Evolutionary conservation across 2,797 vertebrate genomes (phyloP).

Genomic region (Coluber constrictor): DNA sequence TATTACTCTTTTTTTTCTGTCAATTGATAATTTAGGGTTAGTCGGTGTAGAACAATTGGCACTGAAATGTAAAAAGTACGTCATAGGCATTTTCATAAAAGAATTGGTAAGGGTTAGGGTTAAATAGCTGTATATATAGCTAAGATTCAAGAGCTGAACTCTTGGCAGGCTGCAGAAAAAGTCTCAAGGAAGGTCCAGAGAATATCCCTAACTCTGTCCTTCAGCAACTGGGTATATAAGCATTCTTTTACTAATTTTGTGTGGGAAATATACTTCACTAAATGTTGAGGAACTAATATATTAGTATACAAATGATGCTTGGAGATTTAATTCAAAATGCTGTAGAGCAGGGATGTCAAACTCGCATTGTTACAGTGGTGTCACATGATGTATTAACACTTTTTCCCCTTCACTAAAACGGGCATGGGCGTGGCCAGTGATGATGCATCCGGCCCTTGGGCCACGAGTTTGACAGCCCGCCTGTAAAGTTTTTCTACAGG

Average conservation of each 20-base stretch:
- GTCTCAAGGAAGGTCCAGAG: neutral
- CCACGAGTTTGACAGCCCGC: too few relatives aligned
- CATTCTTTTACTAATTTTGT: neutral
- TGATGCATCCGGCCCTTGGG: too few relatives aligned
- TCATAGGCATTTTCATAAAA: neutral
- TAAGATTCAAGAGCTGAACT: neutral
- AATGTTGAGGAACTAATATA: neutral
- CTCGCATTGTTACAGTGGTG: too few relatives aligned
- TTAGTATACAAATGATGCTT: neutral
- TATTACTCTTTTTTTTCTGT: conserved; percentile 22
- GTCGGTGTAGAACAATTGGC: neutral
- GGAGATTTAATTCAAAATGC: neutral
- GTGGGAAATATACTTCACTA: neutral
- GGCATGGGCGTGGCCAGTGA: too few relatives aligned
- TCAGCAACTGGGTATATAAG: neutral
- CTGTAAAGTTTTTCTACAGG: neutral
- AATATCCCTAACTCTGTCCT: neutral
- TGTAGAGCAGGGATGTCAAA: neutral
- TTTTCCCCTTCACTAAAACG: too few relatives aligned
- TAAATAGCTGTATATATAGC: neutral
- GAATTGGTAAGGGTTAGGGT: neutral
- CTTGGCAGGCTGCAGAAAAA: neutral
- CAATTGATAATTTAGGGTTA: neutral
- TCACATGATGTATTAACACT: too few relatives aligned
- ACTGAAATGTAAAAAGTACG: neutral